These are phyloP conservation scores for Netelia virgata DNA, from an alignment of 2,888 invertebrate genomes.

Conservation along the genomic window DNA sequence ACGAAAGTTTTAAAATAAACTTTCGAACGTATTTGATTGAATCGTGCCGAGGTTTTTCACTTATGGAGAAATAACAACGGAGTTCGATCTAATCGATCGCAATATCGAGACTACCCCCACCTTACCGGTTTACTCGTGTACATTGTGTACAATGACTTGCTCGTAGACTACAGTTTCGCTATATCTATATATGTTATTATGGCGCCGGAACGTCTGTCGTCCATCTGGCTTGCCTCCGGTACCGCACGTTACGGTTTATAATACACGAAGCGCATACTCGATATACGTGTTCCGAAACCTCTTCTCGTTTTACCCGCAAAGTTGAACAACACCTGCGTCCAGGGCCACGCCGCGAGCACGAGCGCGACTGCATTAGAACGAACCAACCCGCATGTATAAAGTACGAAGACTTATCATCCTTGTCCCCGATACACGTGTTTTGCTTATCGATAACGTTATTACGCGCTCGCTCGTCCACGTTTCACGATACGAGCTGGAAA, in stretches of 20 bases:
- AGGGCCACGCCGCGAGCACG: slow-evolving; percentile 18
- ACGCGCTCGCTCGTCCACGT: background rate
- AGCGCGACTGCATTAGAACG: slow-evolving; percentile 37
- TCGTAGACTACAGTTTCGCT: slow-evolving; percentile 12
- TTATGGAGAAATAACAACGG: slow-evolving; percentile 36
- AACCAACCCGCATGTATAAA: slow-evolving; percentile 45
- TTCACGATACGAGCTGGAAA: too few species aligned
- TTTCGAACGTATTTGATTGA: too few species aligned
- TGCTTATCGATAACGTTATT: slow-evolving; percentile 30
- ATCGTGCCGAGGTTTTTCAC: too few species aligned
- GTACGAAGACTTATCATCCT: slow-evolving; percentile 49
- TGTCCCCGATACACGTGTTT: slow-evolving; percentile 33
- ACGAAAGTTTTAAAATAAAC: too few species aligned
- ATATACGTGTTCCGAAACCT: slow-evolving; percentile 2
- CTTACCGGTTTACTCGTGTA: background rate
- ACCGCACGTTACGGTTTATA: slow-evolving; percentile 45
- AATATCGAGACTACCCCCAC: too few species aligned
- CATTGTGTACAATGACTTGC: slow-evolving; percentile 13
- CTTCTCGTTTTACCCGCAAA: slow-evolving; percentile 26
- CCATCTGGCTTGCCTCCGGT: slow-evolving; percentile 54
- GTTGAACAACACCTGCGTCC: slow-evolving; percentile 53
- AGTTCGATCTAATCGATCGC: background rate
- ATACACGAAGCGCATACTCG: background rate
- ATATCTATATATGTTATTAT: background rate
- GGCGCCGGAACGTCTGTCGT: slow-evolving; percentile 59